Base-by-base conservation (phyloP, 37 sponge, comb jelly and placozoan genomes). In the Chondrilla cf. caribensis region DNA sequence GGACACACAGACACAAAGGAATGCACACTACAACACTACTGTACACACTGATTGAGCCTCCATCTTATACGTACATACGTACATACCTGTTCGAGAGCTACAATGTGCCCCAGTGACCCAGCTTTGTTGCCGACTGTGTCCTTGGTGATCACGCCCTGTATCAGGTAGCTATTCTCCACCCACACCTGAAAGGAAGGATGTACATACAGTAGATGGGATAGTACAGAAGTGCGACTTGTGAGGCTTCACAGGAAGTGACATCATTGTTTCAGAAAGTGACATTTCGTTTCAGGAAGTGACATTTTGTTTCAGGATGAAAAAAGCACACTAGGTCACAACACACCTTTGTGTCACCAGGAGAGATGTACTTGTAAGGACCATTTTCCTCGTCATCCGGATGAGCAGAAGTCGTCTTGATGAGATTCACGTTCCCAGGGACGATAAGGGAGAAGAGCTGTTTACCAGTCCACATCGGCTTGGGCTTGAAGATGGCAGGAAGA, bases 381-480 rank as follows among this genome's bases (percentile, higher is more conserved):
- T 82, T 83, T 42, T 99, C 97, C 76, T 99, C 99, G 8, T 89
- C 87, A 60, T 99, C 97, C 18, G 91, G 92, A 66, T 99, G 99
- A 39, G 89, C 87, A 78, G 91, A 90, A 85, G 89, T 88, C 15
- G 88, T 86, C 43, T 86, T 90, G 78, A 92, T 94, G 41, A 89
- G 66, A 81, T 99, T 99, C 54, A 96, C 88, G 51, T 89, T 83
- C 4, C 95, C 93, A 0, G 99, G 99, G 57, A 99, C 92, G 59
- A 96, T 90, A 72, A 99, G 90, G 24, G 92, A 88, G 85, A 99
- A 96, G 54, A 99, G 66, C 90, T 99, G 99, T 72, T 99, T 99
- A 51, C 99, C 99, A 0, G 99, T 96, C 99, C 99, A 99, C 64
- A 99, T 87, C 17, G 95, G 97, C 78, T 96, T 99, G 33, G 99